These are phyloP conservation scores for Camelus dromedarius DNA, from an alignment of 2,113 vertebrate genomes.

Conservation along the genomic window DNA sequence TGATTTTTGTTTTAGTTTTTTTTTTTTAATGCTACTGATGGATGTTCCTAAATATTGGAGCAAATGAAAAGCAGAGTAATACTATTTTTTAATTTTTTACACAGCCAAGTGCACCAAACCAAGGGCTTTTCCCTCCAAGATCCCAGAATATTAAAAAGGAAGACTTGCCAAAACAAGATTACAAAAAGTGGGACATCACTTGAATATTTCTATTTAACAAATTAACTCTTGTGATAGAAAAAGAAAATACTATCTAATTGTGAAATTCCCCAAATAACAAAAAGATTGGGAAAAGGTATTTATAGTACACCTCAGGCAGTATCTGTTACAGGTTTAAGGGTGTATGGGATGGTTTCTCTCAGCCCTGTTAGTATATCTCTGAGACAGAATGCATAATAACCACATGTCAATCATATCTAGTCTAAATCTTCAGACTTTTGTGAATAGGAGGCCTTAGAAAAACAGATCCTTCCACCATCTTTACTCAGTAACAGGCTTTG, in stretches of 20 bases:
- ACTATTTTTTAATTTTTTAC: background rate
- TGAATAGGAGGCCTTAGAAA: rapidly evolving
- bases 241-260: background rate
- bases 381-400: background rate
- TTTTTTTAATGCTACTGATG: background rate
- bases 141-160: background rate
- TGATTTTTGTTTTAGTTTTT: background rate
- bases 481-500: background rate
- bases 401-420: rapidly evolving
- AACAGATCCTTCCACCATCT: background rate
- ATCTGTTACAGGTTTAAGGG: rapidly evolving
- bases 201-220: background rate
- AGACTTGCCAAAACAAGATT: background rate
- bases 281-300: background rate
- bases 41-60: background rate
- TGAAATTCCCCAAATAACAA: background rate
- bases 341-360: rapidly evolving
- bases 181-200: background rate
- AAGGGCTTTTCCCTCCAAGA: background rate
- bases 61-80: background rate
- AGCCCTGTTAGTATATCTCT: rapidly evolving
- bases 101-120: background rate
- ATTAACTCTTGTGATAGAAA: background rate
- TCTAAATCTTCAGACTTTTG: background rate
- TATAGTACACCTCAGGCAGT: rapidly evolving